These are phyloP conservation scores for Collichthys lucidus DNA, from an alignment of 2,113 vertebrate genomes.

Conservation along the genomic window DNA sequence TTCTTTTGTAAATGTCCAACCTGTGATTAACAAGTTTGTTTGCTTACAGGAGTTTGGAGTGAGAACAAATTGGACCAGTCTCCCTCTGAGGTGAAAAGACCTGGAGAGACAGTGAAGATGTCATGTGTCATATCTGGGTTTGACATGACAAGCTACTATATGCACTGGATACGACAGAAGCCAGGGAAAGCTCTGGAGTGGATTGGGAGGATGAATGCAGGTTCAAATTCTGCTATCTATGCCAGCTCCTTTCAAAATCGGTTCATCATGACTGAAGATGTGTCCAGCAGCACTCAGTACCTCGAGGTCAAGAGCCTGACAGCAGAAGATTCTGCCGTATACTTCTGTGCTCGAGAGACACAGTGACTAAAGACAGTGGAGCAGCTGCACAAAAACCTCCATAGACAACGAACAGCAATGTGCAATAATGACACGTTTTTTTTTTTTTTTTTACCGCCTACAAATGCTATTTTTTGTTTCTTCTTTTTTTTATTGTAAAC, in stretches of 20 bases:
- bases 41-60: too few relatives aligned
- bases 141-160: slow-evolving; percentile 6
- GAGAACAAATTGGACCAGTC: too few relatives aligned
- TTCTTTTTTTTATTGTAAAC: too few relatives aligned
- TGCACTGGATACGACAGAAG: slow-evolving; percentile 6
- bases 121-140: neutral
- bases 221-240: neutral
- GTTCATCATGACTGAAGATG: slow-evolving; percentile 22
- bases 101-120: neutral
- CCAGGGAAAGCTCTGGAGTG: slow-evolving; percentile 49
- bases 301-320: slow-evolving; percentile 44
- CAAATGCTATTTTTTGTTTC: too few relatives aligned
- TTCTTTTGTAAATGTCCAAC: too few relatives aligned
- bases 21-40: too few relatives aligned
- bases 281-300: too few relatives aligned
- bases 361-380: slow-evolving; percentile 22
- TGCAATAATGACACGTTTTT: too few relatives aligned
- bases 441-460: too few relatives aligned
- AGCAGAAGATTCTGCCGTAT: slow-evolving; percentile 47
- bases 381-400: slow-evolving; percentile 44
- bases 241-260: slow-evolving; percentile 31
- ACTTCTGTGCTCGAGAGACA: slow-evolving; percentile 30
- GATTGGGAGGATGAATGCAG: neutral
- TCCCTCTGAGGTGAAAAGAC: too few relatives aligned
- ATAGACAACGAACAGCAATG: too few relatives aligned